Percentiles rank a stretch among this genome's conserved stretches.
These are phyloP conservation scores for Hemichromis elongatus DNA, from an alignment of 2,113 vertebrate species.

Conservation along the genomic window DNA sequence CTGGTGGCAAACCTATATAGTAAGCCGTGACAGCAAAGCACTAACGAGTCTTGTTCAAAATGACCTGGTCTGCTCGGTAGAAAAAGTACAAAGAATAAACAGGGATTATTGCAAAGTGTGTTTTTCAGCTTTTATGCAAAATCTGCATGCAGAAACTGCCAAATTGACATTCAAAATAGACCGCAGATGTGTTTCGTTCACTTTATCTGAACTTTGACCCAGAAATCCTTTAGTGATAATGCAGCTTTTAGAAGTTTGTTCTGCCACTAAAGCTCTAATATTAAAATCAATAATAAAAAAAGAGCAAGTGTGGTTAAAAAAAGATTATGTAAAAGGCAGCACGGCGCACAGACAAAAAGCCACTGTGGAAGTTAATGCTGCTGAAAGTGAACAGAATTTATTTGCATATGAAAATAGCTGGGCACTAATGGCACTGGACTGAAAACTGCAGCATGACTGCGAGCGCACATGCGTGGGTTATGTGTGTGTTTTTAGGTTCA, in stretches of 20 bases:
- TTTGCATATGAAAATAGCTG: conserved; percentile 41
- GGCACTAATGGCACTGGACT: conserved; percentile 2
- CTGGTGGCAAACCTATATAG: conserved; percentile 56
- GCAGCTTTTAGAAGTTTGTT: not conserved
- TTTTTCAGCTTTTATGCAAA: not conserved
- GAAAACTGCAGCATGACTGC: conserved; percentile 3
- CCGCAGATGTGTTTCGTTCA: conserved; percentile 5
- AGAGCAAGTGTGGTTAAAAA: not conserved
- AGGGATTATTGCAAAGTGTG: not conserved
- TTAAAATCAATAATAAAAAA: not conserved
- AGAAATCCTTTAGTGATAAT: conserved; percentile 7
- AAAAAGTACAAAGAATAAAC: not conserved
- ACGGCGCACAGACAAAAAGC: not conserved
- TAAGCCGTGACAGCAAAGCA: conserved; percentile 2
- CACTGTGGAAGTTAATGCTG: not conserved
- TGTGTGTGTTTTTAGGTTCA: conserved; percentile 27
- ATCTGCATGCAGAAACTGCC: not conserved
- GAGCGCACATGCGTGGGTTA: not conserved
- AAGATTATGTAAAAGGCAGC: not conserved
- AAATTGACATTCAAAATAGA: conserved; percentile 19
- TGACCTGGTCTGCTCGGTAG: not conserved
- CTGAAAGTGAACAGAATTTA: conserved; percentile 16
- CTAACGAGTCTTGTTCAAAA: not conserved
- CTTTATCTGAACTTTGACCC: conserved; percentile 28
- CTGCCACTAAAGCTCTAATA: not conserved